These are phyloP conservation scores for Ochropacha duplaris DNA, from an alignment of 2,888 invertebrate species.

Conservation along the genomic window DNA sequence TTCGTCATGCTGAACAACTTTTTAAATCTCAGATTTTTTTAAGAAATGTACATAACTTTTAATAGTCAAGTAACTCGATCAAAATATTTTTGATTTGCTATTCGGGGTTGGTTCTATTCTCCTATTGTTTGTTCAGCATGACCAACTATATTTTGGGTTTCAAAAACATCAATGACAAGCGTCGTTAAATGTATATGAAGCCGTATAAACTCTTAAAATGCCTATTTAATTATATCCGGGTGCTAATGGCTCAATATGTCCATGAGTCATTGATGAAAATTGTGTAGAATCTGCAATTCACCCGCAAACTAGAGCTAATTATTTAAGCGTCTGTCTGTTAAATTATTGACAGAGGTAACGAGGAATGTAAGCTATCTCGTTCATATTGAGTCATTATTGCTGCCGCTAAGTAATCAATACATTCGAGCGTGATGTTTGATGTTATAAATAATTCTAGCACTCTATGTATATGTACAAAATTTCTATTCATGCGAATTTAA, in stretches of 20 bases:
- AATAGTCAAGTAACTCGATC: no score
- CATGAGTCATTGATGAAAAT: conserved; percentile 41
- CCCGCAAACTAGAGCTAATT: conserved; percentile 33
- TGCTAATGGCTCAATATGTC: conserved; percentile 26
- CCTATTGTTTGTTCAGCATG: no score
- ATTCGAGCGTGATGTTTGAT: neutral
- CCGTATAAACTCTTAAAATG: no score
- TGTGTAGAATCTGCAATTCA: conserved; percentile 32
- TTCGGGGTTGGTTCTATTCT: no score
- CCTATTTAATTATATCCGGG: conserved; percentile 3
- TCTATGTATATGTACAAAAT: neutral
- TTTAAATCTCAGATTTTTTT: no score
- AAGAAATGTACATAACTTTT: no score
- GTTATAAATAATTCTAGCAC: neutral
- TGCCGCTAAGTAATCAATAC: neutral
- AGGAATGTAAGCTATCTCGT: conserved; percentile 20
- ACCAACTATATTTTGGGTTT: no score
- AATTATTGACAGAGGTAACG: conserved; percentile 31
- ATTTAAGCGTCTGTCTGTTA: conserved; percentile 28
- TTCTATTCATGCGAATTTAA: no score
- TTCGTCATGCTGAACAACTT: no score
- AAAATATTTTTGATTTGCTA: no score
- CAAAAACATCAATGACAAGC: no score
- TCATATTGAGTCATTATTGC: conserved; percentile 26
- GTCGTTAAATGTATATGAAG: no score